These are phyloP conservation scores for Trichogramma dendrolimi DNA, from an alignment of 2,888 invertebrate species.

Conservation along the genomic window DNA sequence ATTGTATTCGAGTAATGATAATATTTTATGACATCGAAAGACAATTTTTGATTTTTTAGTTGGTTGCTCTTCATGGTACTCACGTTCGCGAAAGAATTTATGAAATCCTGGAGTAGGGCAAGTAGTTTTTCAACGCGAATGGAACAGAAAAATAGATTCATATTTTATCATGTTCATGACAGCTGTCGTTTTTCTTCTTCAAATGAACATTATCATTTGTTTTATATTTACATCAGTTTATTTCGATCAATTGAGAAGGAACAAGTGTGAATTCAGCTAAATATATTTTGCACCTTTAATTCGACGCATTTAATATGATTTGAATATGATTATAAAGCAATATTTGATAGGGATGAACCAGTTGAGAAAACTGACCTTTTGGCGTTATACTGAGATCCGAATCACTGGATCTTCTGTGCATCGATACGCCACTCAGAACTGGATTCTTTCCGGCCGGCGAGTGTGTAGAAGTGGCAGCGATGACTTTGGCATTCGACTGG, in stretches of 20 bases:
- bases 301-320: too few relatives aligned
- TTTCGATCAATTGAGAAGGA: too few relatives aligned
- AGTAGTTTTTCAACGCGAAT: conserved; percentile 40
- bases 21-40: not conserved
- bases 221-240: too few relatives aligned
- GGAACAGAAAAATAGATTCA: conserved; percentile 44
- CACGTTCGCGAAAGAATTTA: conserved; percentile 55
- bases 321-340: too few relatives aligned
- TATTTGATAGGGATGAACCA: too few relatives aligned
- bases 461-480: conserved; percentile 31
- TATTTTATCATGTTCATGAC: too few relatives aligned
- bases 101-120: conserved; percentile 52
- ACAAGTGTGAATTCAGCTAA: too few relatives aligned
- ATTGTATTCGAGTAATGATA: not conserved
- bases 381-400: conserved; percentile 90
- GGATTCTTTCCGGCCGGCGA: conserved; percentile 56
- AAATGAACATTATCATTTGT: too few relatives aligned
- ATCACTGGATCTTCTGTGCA: conserved; percentile 83
- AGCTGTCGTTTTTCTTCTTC: too few relatives aligned
- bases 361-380: conserved; percentile 65
- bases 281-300: too few relatives aligned
- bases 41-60: not conserved
- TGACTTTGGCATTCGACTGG: not conserved
- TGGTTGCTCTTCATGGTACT: conserved; percentile 47
- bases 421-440: conserved; percentile 41